Evolutionary conservation across 2,888 invertebrate species (phyloP).

Genomic region (Drosophila siamana): DNA sequence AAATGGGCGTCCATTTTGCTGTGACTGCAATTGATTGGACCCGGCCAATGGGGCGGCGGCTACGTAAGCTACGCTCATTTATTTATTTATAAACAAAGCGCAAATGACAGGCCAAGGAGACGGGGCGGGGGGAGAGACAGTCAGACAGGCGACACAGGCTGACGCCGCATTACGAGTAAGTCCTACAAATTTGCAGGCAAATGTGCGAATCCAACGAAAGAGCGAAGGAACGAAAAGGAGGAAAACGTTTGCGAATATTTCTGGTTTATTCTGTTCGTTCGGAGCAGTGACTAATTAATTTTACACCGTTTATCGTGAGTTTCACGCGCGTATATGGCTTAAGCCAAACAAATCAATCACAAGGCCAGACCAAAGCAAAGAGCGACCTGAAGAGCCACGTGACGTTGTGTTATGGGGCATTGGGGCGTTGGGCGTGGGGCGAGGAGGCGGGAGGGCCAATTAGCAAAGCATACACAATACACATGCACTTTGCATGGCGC

Average conservation of each 20-base stretch:
- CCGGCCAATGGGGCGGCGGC: slow-evolving; percentile 34
- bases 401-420: too few species aligned
- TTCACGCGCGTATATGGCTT: slow-evolving; percentile 63
- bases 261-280: slow-evolving; percentile 10
- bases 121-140: slow-evolving; percentile 2
- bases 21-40: slow-evolving; percentile 57
- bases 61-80: slow-evolving; percentile 62
- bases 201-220: too few species aligned
- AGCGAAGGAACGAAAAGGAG: too few species aligned
- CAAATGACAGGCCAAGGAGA: slow-evolving; percentile 11
- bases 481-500: slow-evolving; percentile 74
- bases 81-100: slow-evolving; percentile 68
- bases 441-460: slow-evolving; percentile 52
- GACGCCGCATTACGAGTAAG: slow-evolving; percentile 28
- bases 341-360: slow-evolving; percentile 78
- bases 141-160: slow-evolving; percentile 40
- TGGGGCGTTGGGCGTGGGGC: too few species aligned
- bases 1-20: slow-evolving; percentile 50
- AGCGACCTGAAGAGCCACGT: too few species aligned
- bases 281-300: slow-evolving; percentile 72
- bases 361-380: neutral
- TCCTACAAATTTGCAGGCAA: slow-evolving; percentile 40
- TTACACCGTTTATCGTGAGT: slow-evolving; percentile 73
- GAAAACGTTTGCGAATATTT: slow-evolving; percentile 1
- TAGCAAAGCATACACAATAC: slow-evolving; percentile 72